A percentile compares a stretch with the other conserved stretches of the same genome.
phyloP scores from a whole-genome alignment of 1,140 invertebrate genomes.

The Scaptomyza montana region DNA sequence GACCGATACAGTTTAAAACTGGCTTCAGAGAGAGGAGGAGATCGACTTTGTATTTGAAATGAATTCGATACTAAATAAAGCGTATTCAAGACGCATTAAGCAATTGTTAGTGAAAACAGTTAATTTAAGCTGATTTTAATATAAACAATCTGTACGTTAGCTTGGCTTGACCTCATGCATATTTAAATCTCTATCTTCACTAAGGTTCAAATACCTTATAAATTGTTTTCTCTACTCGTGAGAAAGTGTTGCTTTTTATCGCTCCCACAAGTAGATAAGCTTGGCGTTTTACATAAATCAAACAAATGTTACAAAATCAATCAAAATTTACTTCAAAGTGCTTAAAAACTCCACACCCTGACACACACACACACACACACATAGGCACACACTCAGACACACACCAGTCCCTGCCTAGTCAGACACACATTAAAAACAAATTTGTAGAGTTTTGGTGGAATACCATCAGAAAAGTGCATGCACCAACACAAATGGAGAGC shows the following conservation, averaged over 20 bases:
- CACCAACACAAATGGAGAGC: constrained; percentile 45
- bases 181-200: too few relatives aligned
- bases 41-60: too few relatives aligned
- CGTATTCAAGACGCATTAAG: too few relatives aligned
- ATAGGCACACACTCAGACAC: neutral
- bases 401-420: neutral
- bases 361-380: constrained; percentile 1
- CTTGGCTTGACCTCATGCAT: neutral
- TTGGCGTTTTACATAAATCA: constrained; percentile 34
- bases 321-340: constrained; percentile 56
- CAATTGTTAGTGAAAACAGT: too few relatives aligned
- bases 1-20: too few relatives aligned
- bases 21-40: too few relatives aligned
- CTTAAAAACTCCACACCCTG: constrained; percentile 4
- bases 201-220: neutral
- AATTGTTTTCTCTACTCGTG: neutral
- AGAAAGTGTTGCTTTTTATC: constrained; percentile 4
- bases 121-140: too few relatives aligned
- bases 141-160: too few relatives aligned
- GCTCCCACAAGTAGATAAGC: constrained; percentile 7
- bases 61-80: too few relatives aligned
- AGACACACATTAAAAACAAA: constrained; percentile 27
- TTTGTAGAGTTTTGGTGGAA: constrained; percentile 24
- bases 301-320: constrained; percentile 59
- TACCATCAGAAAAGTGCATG: constrained; percentile 29